Percentiles rank a stretch among this genome's conserved stretches.
Conservation (phyloP, 1,140 invertebrate genomes). For the Gryllus bimaculatus region DNA sequence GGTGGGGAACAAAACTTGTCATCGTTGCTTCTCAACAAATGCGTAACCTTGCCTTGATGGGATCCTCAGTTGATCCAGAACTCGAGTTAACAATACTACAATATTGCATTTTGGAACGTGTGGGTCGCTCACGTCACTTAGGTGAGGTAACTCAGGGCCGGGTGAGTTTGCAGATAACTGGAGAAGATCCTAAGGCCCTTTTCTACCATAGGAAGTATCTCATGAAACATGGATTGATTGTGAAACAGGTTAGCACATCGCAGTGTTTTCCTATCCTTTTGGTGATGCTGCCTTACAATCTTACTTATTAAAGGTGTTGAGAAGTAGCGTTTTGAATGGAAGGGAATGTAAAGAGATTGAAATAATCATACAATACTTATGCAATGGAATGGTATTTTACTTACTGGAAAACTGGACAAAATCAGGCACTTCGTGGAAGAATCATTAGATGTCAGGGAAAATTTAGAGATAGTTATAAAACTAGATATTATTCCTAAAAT, state of each 20-base stretch:
- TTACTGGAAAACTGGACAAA: too few species aligned
- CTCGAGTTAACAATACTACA: slow-evolving; percentile 45
- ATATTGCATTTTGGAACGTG: slow-evolving; percentile 66
- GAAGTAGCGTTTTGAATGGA: too few species aligned
- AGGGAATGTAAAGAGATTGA: too few species aligned
- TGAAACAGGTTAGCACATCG: slow-evolving; percentile 43
- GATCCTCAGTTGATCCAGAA: slow-evolving; percentile 38
- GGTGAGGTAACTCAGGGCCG: slow-evolving; percentile 63
- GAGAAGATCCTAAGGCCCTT: slow-evolving; percentile 50
- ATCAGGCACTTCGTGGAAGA: too few species aligned
- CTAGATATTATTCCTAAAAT: too few species aligned
- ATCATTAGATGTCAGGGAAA: too few species aligned
- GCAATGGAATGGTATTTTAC: too few species aligned
- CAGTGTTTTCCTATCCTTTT: too few species aligned
- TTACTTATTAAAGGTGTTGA: too few species aligned
- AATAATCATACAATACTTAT: too few species aligned
- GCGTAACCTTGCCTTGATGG: slow-evolving; percentile 48
- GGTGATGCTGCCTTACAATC: too few species aligned
- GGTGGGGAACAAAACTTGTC: slow-evolving; percentile 52
- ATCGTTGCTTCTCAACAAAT: slow-evolving; percentile 59
- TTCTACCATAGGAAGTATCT: slow-evolving; percentile 58
- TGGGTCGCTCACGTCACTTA: slow-evolving; percentile 58
- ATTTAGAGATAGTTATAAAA: too few species aligned
- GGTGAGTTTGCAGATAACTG: slow-evolving; percentile 41
- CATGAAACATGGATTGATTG: slow-evolving; percentile 47